Percentiles rank a stretch among this genome's conserved stretches.
phyloP scores from a whole-genome alignment of 2,797 vertebrate species.

The Clangula hyemalis region DNA sequence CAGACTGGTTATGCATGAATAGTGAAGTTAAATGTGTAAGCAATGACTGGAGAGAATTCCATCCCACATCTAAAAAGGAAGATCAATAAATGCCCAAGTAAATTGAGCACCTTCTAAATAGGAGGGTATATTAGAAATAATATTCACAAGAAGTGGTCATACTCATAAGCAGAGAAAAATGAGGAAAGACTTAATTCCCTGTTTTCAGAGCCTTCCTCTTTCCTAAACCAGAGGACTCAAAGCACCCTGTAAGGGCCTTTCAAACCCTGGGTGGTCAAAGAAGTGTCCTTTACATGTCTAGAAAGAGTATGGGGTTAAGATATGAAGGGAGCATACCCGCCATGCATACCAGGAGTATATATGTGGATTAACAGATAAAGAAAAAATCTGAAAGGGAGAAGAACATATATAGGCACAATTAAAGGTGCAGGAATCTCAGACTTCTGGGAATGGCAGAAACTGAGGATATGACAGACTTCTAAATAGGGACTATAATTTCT shows the following conservation, averaged over 20 bases:
- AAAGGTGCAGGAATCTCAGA: not conserved
- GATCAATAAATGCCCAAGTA: not conserved
- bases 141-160: not conserved
- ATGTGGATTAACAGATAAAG: not conserved
- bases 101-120: not conserved
- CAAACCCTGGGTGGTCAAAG: not conserved
- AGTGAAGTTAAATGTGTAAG: not conserved
- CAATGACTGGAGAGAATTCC: not conserved
- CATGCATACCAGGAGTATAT: not conserved
- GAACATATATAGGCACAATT: not conserved
- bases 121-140: not conserved
- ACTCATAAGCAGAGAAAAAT: not conserved
- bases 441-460: not conserved
- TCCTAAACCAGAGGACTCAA: not conserved
- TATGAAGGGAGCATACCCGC: not conserved
- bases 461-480: not conserved
- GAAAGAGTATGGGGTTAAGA: not conserved
- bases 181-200: not conserved
- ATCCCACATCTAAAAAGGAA: not conserved
- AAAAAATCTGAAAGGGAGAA: not conserved
- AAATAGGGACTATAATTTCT: not conserved
- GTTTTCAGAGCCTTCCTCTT: not conserved
- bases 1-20: not conserved
- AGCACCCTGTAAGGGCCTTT: not conserved
- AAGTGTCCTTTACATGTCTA: not conserved